Conservation (phyloP, 2,797 vertebrate species). For the Melanotaenia parkinsoni region DNA sequence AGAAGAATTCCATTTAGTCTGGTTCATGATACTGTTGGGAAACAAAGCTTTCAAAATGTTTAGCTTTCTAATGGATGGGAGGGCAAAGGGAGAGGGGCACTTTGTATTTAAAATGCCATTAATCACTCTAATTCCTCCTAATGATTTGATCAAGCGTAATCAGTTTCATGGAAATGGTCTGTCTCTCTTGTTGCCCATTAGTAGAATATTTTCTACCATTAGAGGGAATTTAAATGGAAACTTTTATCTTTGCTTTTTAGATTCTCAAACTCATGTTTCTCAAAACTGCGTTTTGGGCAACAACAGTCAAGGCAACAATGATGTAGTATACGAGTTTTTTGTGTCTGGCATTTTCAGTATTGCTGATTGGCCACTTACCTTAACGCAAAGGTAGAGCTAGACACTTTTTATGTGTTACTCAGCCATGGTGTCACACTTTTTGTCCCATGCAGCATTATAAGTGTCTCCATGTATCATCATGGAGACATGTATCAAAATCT, state of each 20-base stretch:
- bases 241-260: neutral
- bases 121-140: conserved; percentile 24
- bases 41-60: conserved; percentile 60
- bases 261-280: neutral
- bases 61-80: conserved; percentile 52
- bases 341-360: neutral
- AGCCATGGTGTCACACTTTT: neutral
- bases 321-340: neutral
- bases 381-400: neutral
- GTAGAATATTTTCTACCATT: neutral
- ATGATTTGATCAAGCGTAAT: conserved; percentile 22
- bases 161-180: neutral
- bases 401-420: neutral
- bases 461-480: neutral
- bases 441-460: neutral
- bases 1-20: conserved; percentile 73
- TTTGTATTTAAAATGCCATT: conserved; percentile 49
- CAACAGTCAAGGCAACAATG: neutral
- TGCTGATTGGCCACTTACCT: neutral
- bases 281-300: neutral
- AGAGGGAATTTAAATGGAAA: neutral
- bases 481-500: neutral
- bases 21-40: conserved; percentile 62
- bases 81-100: conserved; percentile 32
- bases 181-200: neutral